Conservation (phyloP, 1,140 invertebrate species). For the Archegozetes longisetosus region DNA sequence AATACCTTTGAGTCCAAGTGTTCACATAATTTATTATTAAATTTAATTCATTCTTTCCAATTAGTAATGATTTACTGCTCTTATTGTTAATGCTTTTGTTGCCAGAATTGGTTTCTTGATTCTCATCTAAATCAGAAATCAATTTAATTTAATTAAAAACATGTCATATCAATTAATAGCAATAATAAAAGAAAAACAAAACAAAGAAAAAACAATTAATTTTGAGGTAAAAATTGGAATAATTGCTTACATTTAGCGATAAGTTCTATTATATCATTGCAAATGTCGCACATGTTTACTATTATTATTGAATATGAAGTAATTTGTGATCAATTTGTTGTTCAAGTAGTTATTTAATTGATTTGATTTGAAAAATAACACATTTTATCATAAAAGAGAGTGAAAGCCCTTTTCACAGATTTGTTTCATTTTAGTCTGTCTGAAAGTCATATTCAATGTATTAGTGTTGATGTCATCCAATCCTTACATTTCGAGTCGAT, state of each 20-base stretch:
- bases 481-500: no score
- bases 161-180: no score
- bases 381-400: no score
- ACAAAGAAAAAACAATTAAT: no score
- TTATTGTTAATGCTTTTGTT: background rate
- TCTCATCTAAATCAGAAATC: no score
- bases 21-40: conserved; percentile 47
- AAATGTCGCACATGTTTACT: conserved; percentile 29
- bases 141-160: no score
- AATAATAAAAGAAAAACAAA: no score
- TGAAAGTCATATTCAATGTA: no score
- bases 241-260: conserved; percentile 27
- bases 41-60: conserved; percentile 42
- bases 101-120: no score
- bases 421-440: no score
- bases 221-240: conserved; percentile 1
- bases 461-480: no score
- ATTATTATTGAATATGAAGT: background rate
- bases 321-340: background rate
- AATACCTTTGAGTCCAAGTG: conserved; percentile 49
- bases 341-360: background rate
- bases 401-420: no score
- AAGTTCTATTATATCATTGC: conserved; percentile 27
- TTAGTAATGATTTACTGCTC: conserved; percentile 22
- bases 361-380: background rate